These are phyloP conservation scores for Ceyx cyanopectus DNA, from an alignment of 2,113 vertebrate genomes.

Conservation along the genomic window DNA sequence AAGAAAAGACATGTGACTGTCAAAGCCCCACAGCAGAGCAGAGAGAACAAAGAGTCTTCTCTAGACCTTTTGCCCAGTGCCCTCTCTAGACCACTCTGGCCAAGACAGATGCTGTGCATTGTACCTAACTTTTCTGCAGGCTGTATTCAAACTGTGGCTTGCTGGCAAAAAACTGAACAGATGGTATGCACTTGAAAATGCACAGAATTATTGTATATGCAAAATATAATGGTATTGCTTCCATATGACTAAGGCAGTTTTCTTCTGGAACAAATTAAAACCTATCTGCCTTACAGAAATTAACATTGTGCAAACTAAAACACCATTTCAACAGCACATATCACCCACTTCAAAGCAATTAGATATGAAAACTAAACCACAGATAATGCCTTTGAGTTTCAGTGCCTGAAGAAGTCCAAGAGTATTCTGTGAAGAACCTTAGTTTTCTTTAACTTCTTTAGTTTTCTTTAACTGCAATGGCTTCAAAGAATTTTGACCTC, in stretches of 20 bases:
- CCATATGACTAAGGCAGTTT: conserved; percentile 55
- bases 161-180: conserved; percentile 61
- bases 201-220: conserved; percentile 59
- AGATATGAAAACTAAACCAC: conserved; percentile 55
- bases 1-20: neutral
- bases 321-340: conserved; percentile 46
- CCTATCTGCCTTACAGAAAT: conserved; percentile 58
- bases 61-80: neutral
- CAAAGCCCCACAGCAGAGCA: neutral
- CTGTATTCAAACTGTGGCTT: conserved; percentile 42
- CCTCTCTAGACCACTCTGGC: neutral
- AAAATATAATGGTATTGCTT: conserved; percentile 66
- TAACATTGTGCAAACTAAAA: conserved; percentile 61
- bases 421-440: neutral
- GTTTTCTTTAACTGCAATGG: neutral
- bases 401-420: neutral
- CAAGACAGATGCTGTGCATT: neutral
- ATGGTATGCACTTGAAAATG: conserved; percentile 55
- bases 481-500: neutral
- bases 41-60: neutral
- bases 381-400: conserved; percentile 21
- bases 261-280: conserved; percentile 68
- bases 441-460: conserved; percentile 11
- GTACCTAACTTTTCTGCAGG: neutral
- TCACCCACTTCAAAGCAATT: conserved; percentile 61